phyloP scores from a whole-genome alignment of 1,140 invertebrate genomes.

The Branchinecta lindahli region DNA sequence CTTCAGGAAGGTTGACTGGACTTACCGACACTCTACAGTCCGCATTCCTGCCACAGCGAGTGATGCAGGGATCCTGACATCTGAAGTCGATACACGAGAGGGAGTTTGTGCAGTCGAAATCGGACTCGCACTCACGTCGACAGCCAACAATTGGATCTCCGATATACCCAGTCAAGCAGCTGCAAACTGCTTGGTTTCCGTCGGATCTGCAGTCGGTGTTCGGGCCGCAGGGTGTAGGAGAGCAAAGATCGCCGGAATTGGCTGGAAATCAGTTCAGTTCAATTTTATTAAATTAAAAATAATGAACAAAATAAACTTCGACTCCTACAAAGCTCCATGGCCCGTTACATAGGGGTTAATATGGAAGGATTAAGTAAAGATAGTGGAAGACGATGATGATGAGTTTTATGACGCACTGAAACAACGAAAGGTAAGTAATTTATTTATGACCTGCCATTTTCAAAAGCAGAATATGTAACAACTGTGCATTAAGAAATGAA shows the following conservation, averaged over 20 bases:
- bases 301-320: slow-evolving; percentile 13
- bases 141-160: slow-evolving; percentile 58
- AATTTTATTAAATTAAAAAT: background rate
- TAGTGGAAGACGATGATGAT: background rate
- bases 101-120: slow-evolving; percentile 44
- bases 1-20: background rate
- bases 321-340: too few relatives aligned
- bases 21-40: slow-evolving; percentile 19
- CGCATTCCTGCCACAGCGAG: slow-evolving; percentile 18
- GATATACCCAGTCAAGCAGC: slow-evolving; percentile 49
- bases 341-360: too few relatives aligned
- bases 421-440: background rate
- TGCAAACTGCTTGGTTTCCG: slow-evolving; percentile 55
- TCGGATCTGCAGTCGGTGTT: slow-evolving; percentile 63
- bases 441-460: too few relatives aligned
- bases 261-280: background rate
- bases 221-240: slow-evolving; percentile 56
- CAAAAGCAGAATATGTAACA: too few relatives aligned
- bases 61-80: slow-evolving; percentile 19
- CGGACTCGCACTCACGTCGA: slow-evolving; percentile 56
- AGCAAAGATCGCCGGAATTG: slow-evolving; percentile 51
- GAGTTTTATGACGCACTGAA: background rate
- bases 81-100: slow-evolving; percentile 20
- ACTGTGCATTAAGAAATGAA: too few relatives aligned
- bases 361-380: background rate